Evolutionary conservation across 2,888 invertebrate species (phyloP).

Genomic region (Diploptera punctata): DNA sequence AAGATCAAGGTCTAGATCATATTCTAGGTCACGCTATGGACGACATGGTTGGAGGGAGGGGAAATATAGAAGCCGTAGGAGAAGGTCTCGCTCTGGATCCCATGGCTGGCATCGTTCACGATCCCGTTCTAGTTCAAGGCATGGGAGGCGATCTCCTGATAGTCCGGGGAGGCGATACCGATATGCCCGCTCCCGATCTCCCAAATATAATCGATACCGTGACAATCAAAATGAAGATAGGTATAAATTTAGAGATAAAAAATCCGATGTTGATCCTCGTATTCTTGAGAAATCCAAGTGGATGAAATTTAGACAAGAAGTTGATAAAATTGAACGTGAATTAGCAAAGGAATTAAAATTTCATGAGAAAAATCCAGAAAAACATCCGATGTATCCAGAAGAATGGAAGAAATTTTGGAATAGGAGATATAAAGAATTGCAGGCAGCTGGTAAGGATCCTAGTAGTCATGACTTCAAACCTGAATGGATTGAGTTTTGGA

Average conservation of each 20-base stretch:
- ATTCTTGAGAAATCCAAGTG: slow-evolving; percentile 53
- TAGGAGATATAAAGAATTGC: slow-evolving; percentile 78
- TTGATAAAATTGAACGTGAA: slow-evolving; percentile 53
- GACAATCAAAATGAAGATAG: background rate
- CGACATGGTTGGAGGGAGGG: slow-evolving; percentile 6
- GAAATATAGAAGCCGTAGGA: background rate
- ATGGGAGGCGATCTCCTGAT: slow-evolving; percentile 12
- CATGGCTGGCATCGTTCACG: background rate
- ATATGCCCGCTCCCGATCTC: background rate
- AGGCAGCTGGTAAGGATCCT: slow-evolving; percentile 75
- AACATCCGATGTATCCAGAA: slow-evolving; percentile 85
- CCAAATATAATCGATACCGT: background rate
- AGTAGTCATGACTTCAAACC: slow-evolving; percentile 85
- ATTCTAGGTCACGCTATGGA: slow-evolving; percentile 26
- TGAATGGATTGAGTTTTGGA: slow-evolving; percentile 90
- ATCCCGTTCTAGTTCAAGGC: background rate
- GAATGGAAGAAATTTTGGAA: slow-evolving; percentile 95
- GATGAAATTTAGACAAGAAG: slow-evolving; percentile 64
- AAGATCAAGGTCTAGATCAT: slow-evolving; percentile 39
- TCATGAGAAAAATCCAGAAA: slow-evolving; percentile 85
- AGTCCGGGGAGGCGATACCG: background rate
- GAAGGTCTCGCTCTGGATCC: background rate
- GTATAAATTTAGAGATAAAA: background rate
- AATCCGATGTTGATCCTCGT: background rate
- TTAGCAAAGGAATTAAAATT: slow-evolving; percentile 63